These are phyloP conservation scores for Thumatha senex DNA, from an alignment of 2,888 invertebrate species.

Conservation along the genomic window DNA sequence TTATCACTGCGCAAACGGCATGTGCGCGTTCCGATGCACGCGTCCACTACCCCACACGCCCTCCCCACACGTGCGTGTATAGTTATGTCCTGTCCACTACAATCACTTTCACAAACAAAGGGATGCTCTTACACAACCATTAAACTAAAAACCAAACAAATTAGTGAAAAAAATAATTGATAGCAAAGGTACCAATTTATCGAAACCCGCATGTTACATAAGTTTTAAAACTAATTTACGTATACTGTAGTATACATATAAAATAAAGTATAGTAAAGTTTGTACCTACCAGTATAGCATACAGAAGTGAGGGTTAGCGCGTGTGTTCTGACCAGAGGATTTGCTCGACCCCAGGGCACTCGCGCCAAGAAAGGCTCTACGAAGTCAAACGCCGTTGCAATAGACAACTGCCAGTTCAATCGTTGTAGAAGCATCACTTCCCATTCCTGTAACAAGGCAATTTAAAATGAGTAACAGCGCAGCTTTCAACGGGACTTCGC, in stretches of 20 bases:
- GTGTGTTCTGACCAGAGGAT: constrained; percentile 86
- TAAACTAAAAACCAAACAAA: constrained; percentile 43
- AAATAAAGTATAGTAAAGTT: constrained; percentile 6
- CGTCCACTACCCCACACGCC: constrained; percentile 50
- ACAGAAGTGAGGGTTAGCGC: constrained; percentile 90
- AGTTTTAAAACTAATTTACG: constrained; percentile 33
- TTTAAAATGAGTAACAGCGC: too few relatives aligned
- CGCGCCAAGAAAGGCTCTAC: constrained; percentile 90
- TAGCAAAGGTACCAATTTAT: constrained; percentile 44
- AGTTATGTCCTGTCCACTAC: constrained; percentile 49
- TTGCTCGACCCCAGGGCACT: constrained; percentile 83
- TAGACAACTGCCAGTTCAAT: constrained; percentile 91
- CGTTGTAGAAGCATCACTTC: constrained; percentile 90
- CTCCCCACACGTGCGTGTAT: constrained; percentile 45
- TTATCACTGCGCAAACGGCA: constrained; percentile 71
- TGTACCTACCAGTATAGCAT: constrained; percentile 88
- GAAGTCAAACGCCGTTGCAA: constrained; percentile 92
- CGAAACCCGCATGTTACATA: constrained; percentile 64
- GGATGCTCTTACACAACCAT: constrained; percentile 48
- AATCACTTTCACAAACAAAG: constrained; percentile 63
- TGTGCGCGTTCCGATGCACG: constrained; percentile 77
- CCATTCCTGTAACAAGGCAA: constrained; percentile 86
- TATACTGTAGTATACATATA: constrained; percentile 20
- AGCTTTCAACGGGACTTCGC: too few relatives aligned
- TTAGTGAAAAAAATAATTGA: constrained; percentile 43